phyloP scores from a whole-genome alignment of 2,888 invertebrate species.

The Pherbina coryleti region DNA sequence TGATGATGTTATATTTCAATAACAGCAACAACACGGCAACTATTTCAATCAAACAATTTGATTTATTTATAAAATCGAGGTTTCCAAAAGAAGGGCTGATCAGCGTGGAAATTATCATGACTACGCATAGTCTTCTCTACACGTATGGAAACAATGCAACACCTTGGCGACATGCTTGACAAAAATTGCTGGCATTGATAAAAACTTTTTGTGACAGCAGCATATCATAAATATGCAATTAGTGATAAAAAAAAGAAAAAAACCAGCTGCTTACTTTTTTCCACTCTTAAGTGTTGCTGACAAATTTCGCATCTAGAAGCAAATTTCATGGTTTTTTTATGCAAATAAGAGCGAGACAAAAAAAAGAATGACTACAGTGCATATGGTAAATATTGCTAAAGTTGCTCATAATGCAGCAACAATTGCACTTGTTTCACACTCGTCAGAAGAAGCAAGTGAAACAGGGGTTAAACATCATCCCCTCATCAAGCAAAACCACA shows the following conservation, averaged over 20 bases:
- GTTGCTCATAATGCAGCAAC: conserved; percentile 34
- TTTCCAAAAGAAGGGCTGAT: no score
- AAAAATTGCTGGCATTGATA: conserved; percentile 7
- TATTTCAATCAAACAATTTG: neutral
- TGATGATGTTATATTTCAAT: conserved; percentile 3
- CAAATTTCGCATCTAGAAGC: conserved; percentile 43
- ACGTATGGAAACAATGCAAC: conserved; percentile 30
- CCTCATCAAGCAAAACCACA: neutral
- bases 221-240: conserved; percentile 58
- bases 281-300: conserved; percentile 43
- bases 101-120: no score
- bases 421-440: conserved; percentile 40
- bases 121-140: no score
- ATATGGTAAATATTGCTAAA: conserved; percentile 54
- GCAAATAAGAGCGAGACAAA: conserved; percentile 45
- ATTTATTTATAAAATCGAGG: no score
- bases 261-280: conserved; percentile 55
- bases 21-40: conserved; percentile 29
- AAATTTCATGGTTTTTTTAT: conserved; percentile 52
- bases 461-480: neutral
- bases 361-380: conserved; percentile 45
- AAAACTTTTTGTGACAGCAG: conserved; percentile 34
- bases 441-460: neutral
- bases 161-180: neutral
- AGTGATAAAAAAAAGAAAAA: conserved; percentile 54